A percentile compares a stretch with the other conserved stretches of the same genome.
Evolutionary conservation across 35 echinoderm and acorn worm genomes (phyloP).

Genomic region (Hemicentrotus pulcherrimus): DNA sequence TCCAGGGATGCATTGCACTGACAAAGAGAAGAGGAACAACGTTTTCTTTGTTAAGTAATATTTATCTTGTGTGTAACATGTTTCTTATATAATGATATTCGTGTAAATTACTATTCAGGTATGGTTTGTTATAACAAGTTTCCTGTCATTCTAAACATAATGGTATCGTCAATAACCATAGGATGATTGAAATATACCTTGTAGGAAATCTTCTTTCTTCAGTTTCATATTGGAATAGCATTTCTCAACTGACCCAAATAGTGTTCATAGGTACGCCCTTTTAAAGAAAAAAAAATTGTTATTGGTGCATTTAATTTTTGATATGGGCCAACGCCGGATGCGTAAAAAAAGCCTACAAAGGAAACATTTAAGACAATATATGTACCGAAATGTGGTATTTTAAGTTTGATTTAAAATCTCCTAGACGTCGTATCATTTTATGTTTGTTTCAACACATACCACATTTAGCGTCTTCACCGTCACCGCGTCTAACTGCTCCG

Average conservation of each 20-base stretch:
- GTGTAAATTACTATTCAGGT: too few species aligned
- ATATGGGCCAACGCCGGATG: too few species aligned
- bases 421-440: not conserved
- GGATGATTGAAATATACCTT: too few species aligned
- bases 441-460: not conserved
- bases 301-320: too few species aligned
- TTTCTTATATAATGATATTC: too few species aligned
- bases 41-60: too few species aligned
- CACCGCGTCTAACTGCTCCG: not conserved
- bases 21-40: not conserved
- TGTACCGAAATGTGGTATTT: not conserved
- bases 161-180: not conserved
- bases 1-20: slow-evolving; percentile 77
- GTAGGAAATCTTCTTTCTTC: not conserved
- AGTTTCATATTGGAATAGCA: not conserved
- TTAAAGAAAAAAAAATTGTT: too few species aligned
- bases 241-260: not conserved
- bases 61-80: too few species aligned
- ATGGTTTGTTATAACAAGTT: too few species aligned
- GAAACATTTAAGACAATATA: not conserved
- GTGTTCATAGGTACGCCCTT: not conserved
- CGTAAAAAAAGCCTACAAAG: too few species aligned
- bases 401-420: not conserved
- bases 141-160: not conserved
- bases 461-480: not conserved